A percentile compares a stretch with the other conserved stretches of the same genome.
Conservation (phyloP, 2,113 vertebrate species). For the Rhizomys pruinosus region DNA sequence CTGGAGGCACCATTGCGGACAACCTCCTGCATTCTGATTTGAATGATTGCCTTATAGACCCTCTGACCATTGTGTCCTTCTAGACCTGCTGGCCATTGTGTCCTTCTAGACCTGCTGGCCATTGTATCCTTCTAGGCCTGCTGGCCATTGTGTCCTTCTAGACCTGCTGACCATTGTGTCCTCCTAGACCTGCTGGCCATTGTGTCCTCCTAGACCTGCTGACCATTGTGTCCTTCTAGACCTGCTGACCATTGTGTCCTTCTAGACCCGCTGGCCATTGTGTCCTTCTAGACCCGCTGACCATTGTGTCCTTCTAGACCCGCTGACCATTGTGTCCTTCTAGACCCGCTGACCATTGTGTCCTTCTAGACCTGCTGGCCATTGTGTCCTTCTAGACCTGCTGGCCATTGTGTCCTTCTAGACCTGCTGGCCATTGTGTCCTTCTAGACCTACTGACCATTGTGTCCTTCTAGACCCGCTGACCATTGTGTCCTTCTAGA, state of each 20-base stretch:
- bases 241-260: rapidly evolving
- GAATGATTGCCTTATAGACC: neutral
- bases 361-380: too few species aligned
- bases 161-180: rapidly evolving
- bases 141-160: too few species aligned
- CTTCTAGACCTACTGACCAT: neutral
- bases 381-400: neutral
- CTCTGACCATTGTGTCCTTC: rapidly evolving
- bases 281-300: neutral
- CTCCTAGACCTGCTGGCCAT: too few species aligned
- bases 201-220: neutral
- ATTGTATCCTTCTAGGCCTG: neutral
- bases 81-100: rapidly evolving
- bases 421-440: too few species aligned
- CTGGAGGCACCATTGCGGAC: neutral
- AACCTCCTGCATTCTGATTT: neutral
- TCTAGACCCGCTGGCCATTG: too few species aligned
- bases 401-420: neutral
- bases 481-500: neutral
- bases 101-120: neutral
- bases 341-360: rapidly evolving
- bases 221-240: neutral
- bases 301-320: neutral
- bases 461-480: neutral
- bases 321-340: too few species aligned